These are phyloP conservation scores for Bettongia penicillata DNA, from an alignment of 2,113 vertebrate species.

Conservation along the genomic window DNA sequence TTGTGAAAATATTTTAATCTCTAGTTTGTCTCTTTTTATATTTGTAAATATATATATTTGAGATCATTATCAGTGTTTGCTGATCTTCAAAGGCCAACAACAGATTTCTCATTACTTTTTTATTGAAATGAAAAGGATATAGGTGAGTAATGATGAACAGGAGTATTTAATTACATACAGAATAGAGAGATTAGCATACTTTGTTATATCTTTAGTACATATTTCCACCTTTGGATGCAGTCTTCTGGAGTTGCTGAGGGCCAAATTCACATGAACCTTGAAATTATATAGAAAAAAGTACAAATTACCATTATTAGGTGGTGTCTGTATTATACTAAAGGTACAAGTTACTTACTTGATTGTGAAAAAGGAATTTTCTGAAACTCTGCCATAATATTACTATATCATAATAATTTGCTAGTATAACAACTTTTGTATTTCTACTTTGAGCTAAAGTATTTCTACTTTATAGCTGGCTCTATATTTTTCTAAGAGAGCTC, in stretches of 20 bases:
- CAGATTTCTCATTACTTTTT: not conserved
- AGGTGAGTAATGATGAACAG: not conserved
- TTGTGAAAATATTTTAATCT: not conserved
- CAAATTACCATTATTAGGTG: not conserved
- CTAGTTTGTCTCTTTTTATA: not conserved
- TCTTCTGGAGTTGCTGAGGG: not conserved
- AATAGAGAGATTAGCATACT: not conserved
- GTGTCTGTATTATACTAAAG: not conserved
- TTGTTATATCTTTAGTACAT: not conserved
- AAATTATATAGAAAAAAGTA: not conserved
- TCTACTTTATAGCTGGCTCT: not conserved
- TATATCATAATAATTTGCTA: not conserved
- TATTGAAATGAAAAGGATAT: not conserved
- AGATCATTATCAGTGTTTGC: not conserved
- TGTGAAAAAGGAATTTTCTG: not conserved
- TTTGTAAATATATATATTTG: not conserved
- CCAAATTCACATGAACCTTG: not conserved
- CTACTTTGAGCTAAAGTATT: not conserved
- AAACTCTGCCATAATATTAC: not conserved
- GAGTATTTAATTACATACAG: not conserved
- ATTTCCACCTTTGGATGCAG: not conserved
- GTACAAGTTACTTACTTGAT: not conserved
- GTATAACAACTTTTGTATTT: not conserved
- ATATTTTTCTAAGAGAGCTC: not conserved
- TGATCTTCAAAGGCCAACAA: not conserved